A percentile compares a stretch with the other conserved stretches of the same genome.
phyloP scores from a whole-genome alignment of 2,113 vertebrate genomes.

The Otocyon megalotis region DNA sequence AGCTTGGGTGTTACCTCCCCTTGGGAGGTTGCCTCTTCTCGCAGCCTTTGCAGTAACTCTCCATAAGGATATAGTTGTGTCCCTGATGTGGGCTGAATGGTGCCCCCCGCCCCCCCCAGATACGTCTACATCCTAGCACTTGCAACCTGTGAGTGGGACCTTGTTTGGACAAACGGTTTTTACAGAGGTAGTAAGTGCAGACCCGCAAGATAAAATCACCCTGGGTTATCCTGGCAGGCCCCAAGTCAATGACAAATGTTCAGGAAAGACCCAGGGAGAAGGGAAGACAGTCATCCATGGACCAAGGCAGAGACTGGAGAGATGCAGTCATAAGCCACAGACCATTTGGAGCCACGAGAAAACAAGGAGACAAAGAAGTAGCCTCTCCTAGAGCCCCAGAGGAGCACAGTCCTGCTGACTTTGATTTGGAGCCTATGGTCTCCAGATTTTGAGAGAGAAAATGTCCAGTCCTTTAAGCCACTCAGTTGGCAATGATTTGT shows the following conservation, averaged over 20 bases:
- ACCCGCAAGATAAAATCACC: not conserved
- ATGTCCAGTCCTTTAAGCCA: not conserved
- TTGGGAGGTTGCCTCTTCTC: not conserved
- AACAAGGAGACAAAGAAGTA: not conserved
- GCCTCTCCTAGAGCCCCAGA: not conserved
- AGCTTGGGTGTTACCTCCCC: too few relatives aligned
- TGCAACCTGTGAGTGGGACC: not conserved
- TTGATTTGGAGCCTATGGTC: not conserved
- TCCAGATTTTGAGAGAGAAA: not conserved
- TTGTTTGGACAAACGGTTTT: not conserved
- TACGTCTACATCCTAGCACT: not conserved
- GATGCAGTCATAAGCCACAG: not conserved
- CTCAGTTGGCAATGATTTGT: not conserved
- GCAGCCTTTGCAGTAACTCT: accelerated
- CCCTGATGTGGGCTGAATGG: not conserved
- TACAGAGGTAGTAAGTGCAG: not conserved
- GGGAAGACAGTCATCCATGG: not conserved
- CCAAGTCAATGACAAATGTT: not conserved
- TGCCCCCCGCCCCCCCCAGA: accelerated
- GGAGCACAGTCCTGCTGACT: not conserved
- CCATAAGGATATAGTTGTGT: not conserved
- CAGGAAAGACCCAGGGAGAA: not conserved
- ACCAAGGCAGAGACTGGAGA: not conserved
- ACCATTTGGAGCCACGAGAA: not conserved
- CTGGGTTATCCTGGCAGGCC: not conserved